Conservation (phyloP, 92 coral and sea anemone genomes). For the Phymanthus crucifer region DNA sequence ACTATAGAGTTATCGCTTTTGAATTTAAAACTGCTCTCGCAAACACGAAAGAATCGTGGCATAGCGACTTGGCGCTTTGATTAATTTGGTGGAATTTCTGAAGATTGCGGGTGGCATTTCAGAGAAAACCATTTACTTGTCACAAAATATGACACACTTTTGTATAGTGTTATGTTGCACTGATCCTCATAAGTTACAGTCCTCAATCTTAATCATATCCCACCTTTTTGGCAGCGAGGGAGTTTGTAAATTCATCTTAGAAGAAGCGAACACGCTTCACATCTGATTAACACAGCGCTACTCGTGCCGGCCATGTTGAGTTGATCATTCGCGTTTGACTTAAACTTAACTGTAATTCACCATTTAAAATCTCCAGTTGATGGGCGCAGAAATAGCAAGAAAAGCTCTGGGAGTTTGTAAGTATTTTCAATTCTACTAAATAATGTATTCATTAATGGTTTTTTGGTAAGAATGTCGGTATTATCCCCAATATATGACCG, state of each 20-base stretch:
- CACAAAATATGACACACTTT: neutral
- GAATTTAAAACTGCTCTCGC: neutral
- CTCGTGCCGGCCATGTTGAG: neutral
- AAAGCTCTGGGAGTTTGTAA: conserved; percentile 1
- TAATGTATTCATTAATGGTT: neutral
- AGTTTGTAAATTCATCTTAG: neutral
- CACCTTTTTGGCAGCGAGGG: neutral
- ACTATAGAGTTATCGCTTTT: neutral
- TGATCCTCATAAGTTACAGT: neutral
- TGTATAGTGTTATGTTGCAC: neutral
- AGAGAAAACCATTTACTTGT: neutral
- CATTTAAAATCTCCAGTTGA: neutral
- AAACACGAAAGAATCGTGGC: neutral
- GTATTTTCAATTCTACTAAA: conserved; percentile 9
- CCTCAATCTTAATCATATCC: neutral
- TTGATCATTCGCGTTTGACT: neutral
- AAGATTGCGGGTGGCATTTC: conserved; percentile 1
- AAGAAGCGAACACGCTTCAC: neutral
- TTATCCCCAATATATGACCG: neutral
- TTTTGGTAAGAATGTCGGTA: neutral
- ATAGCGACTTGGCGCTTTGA: neutral
- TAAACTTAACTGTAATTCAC: neutral
- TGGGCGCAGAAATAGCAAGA: neutral
- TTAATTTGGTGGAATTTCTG: neutral
- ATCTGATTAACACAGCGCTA: neutral